Evolutionary conservation across 2,797 vertebrate species (phyloP), one percentile per base, ranked within the genome.

Genomic region (Pipistrellus nathusii): DNA sequence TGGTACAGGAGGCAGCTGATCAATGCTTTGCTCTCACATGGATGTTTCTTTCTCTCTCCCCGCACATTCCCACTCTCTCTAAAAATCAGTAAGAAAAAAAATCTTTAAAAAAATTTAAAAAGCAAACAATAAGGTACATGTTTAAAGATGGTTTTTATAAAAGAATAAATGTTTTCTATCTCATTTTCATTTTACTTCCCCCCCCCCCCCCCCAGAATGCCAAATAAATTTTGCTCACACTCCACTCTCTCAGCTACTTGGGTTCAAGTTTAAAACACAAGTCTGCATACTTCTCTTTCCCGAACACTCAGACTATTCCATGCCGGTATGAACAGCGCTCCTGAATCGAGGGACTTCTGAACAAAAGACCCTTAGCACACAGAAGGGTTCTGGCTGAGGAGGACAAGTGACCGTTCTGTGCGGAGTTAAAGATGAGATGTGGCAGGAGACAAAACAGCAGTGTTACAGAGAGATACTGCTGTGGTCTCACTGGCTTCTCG

Each of bases 331-430:
- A 97, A 94, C 82, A 76, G 71, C 14, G 38, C 53, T 94, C 38
- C 75, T 94, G 83, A 82, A 57, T 1, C 1, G 18, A 62, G 77
- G 0, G 44, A 76, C 87, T 81, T 96, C 95, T 94, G 93, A 98
- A 98, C 97, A 98, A 98, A 98, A 98, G 96, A 88, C 96, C 95
- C 97, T 88, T 96, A 94, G 93, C 89, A 55, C 7, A 44, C 53
- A 71, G 89, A 3, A 90, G 80, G 92, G 30, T 93, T 87, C 93
- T 7, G 53, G 97, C 95, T 91, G 90, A 94, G 96, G 94, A 95
- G 96, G 96, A 90, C 97, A 98, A 98, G 98, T 96, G 94, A 87
- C 89, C 3, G 48, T 96, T 98, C 98, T 98, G 98, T 97, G 90
- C 95, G 93, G 88, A 55, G 93, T 75, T 94, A 90, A 94, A 96